Percentiles rank a stretch among this genome's conserved stretches.
These are phyloP conservation scores for Antheraea mylitta DNA, from an alignment of 1,140 invertebrate genomes.

Conservation along the genomic window DNA sequence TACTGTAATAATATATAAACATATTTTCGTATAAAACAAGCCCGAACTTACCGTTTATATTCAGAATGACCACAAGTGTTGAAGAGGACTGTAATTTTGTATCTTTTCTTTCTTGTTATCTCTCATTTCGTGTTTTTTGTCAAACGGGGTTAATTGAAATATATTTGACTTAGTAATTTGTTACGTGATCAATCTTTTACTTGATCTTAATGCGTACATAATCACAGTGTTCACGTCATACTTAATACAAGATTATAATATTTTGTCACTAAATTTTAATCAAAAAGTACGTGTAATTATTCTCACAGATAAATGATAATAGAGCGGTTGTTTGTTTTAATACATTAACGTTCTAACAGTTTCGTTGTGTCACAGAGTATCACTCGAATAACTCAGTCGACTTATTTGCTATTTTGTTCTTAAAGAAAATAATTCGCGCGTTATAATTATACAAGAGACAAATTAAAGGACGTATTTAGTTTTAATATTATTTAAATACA, in stretches of 20 bases:
- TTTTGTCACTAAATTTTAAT: not conserved
- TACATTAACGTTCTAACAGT: not conserved
- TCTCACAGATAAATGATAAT: conserved; percentile 13
- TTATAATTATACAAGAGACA: not conserved
- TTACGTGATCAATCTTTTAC: not conserved
- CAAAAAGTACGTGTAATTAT: conserved; percentile 5
- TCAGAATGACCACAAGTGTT: not conserved
- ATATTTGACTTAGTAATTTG: not conserved
- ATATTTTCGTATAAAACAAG: too few species aligned
- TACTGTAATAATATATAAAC: too few species aligned
- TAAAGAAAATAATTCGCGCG: not conserved
- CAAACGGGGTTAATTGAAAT: not conserved
- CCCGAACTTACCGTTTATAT: not conserved
- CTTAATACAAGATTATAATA: not conserved
- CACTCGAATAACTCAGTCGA: conserved; percentile 6
- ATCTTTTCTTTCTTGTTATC: not conserved
- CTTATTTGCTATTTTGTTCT: not conserved
- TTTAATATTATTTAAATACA: not conserved
- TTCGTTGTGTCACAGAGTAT: not conserved
- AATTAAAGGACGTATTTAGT: not conserved
- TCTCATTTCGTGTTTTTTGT: not conserved
- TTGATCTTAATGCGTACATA: too few species aligned
- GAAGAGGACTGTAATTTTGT: too few species aligned
- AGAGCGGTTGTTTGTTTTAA: not conserved
- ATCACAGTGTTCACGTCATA: too few species aligned